Percentiles rank a stretch among this genome's conserved stretches.
Conservation (phyloP, 37 sponge, comb jelly and placozoan species). For the Bolinopsis microptera region DNA sequence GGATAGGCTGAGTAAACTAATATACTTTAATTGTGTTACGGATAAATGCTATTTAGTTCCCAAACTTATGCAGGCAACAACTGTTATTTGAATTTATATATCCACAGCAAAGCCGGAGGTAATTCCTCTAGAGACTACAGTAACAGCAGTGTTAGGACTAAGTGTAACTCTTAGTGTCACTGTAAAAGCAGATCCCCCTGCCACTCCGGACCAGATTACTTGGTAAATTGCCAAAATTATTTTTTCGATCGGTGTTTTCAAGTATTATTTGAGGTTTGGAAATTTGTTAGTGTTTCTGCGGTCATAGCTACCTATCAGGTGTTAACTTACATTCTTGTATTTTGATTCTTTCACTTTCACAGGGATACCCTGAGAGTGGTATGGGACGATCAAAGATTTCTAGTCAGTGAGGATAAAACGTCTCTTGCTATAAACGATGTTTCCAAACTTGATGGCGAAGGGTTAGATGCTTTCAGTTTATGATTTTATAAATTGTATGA, state of each 20-base stretch:
- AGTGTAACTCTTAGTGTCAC: neutral
- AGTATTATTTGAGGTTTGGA: neutral
- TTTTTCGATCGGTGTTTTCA: neutral
- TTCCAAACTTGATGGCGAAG: constrained; percentile 19
- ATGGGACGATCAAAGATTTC: constrained; percentile 5
- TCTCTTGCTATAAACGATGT: neutral
- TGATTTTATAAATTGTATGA: too few species aligned
- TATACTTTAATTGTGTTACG: too few species aligned
- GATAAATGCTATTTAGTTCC: too few species aligned
- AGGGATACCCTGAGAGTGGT: constrained; percentile 20
- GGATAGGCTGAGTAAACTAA: too few species aligned
- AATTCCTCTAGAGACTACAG: neutral
- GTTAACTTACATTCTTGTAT: neutral
- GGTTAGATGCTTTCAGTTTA: neutral
- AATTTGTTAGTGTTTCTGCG: too few species aligned
- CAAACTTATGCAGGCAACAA: too few species aligned
- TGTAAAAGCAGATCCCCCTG: constrained; percentile 7
- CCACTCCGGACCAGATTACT: neutral
- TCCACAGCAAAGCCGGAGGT: constrained; percentile 11
- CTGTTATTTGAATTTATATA: neutral
- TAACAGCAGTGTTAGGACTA: constrained; percentile 2
- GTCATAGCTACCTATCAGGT: too few species aligned
- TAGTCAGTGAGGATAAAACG: neutral
- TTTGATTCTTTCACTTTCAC: neutral
- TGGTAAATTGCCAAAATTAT: neutral